A percentile compares a stretch with the other conserved stretches of the same genome.
These are phyloP conservation scores for Tachina fera DNA, from an alignment of 2,888 invertebrate species.

Conservation along the genomic window DNA sequence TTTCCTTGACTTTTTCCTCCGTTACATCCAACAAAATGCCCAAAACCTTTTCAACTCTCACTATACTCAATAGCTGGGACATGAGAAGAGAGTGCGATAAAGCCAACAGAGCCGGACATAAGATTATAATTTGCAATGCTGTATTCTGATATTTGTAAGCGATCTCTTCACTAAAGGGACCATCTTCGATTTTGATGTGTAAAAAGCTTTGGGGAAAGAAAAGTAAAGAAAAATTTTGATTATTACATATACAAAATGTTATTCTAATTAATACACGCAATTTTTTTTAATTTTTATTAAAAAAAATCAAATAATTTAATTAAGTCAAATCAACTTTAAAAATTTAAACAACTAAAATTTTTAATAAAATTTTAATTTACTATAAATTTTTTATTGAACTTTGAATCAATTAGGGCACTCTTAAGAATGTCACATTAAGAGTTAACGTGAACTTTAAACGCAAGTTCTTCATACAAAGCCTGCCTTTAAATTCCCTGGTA, in stretches of 20 bases:
- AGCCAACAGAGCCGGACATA: slow-evolving; percentile 90
- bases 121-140: slow-evolving; percentile 90
- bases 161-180: slow-evolving; percentile 83
- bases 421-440: no score
- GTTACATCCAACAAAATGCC: slow-evolving; percentile 92
- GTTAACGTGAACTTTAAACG: no score
- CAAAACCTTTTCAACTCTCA: slow-evolving; percentile 87
- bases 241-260: not conserved
- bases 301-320: not conserved
- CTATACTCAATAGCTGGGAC: slow-evolving; percentile 80
- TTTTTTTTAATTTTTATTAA: no score
- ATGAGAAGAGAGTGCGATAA: slow-evolving; percentile 81
- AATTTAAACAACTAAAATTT: no score
- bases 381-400: no score
- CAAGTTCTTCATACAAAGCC: no score
- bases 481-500: no score
- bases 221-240: not conserved
- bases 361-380: no score
- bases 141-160: slow-evolving; percentile 85
- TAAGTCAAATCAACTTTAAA: not conserved
- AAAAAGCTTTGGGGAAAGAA: slow-evolving; percentile 85
- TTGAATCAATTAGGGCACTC: no score
- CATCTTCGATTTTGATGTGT: slow-evolving; percentile 89
- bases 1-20: slow-evolving; percentile 87
- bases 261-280: not conserved